phyloP scores from a whole-genome alignment of 2,113 vertebrate genomes.

The Isichthys henryi region DNA sequence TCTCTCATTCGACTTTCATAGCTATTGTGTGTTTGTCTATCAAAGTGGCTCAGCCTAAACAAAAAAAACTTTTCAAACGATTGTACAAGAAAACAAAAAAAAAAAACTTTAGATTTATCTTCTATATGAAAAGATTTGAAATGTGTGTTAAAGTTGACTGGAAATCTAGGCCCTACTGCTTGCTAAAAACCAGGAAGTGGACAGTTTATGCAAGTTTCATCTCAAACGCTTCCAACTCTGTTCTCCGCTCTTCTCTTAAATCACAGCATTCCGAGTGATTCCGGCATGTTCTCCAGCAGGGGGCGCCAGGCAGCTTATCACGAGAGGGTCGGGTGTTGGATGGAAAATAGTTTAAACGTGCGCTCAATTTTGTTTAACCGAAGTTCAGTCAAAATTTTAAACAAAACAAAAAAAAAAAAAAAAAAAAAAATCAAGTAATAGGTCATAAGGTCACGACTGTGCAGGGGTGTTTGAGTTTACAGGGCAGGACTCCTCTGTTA shows the following conservation, averaged over 20 bases:
- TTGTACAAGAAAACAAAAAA: conserved; percentile 21
- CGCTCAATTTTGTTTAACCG: conserved; percentile 2
- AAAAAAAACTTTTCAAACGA: conserved; percentile 49
- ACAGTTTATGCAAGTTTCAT: background rate
- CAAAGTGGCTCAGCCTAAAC: conserved; percentile 56
- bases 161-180: background rate
- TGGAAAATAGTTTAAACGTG: conserved; percentile 27
- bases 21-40: conserved; percentile 40
- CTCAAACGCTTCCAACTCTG: background rate
- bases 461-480: conserved; percentile 97
- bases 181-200: conserved; percentile 1
- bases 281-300: conserved; percentile 5
- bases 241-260: background rate
- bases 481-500: conserved; percentile 94
- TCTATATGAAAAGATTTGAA: conserved; percentile 11
- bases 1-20: conserved; percentile 38
- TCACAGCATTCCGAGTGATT: conserved; percentile 9
- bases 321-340: background rate
- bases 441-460: conserved; percentile 96
- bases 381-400: conserved; percentile 36
- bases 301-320: conserved; percentile 15
- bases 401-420: conserved; percentile 50
- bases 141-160: background rate
- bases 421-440: background rate
- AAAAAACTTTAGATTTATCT: background rate